A percentile compares a stretch with the other conserved stretches of the same genome.
phyloP scores from a whole-genome alignment of 1,140 invertebrate species.

The Latrodectus geometricus region DNA sequence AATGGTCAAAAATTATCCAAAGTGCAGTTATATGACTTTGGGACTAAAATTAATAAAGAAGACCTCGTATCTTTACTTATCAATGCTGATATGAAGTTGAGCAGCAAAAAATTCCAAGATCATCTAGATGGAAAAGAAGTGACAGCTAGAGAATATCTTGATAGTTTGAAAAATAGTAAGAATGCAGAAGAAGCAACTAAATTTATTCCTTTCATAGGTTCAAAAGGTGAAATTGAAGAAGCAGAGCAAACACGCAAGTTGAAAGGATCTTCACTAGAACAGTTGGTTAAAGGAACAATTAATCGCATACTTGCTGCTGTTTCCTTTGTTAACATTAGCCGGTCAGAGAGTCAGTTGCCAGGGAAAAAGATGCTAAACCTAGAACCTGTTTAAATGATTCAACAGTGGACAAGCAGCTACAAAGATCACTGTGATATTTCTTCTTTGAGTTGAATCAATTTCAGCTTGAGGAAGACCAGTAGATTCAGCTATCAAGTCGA shows the following conservation, averaged over 20 bases:
- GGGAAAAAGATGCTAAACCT: conserved; percentile 27
- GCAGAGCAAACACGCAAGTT: conserved; percentile 46
- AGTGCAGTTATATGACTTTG: conserved; percentile 54
- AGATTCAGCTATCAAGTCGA: conserved; percentile 17
- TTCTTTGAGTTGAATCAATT: conserved; percentile 25
- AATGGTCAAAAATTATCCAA: conserved; percentile 32
- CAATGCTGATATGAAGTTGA: conserved; percentile 53
- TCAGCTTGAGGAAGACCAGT: conserved; percentile 35
- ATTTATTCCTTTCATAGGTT: conserved; percentile 45
- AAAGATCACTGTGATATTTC: conserved; percentile 42
- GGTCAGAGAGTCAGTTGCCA: conserved; percentile 44
- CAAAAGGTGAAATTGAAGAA: conserved; percentile 41
- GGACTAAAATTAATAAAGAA: conserved; percentile 51
- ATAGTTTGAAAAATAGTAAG: conserved; percentile 40
- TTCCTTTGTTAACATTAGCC: conserved; percentile 23
- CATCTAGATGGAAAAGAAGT: conserved; percentile 47
- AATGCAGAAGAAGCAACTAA: conserved; percentile 48
- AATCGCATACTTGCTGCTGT: conserved; percentile 47
- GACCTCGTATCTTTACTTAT: conserved; percentile 35
- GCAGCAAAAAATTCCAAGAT: conserved; percentile 50
- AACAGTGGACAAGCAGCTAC: conserved; percentile 49
- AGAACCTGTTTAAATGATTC: conserved; percentile 44
- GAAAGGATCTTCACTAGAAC: conserved; percentile 48
- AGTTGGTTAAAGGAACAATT: conserved; percentile 52
- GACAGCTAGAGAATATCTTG: conserved; percentile 59